Conservation (phyloP, 2,113 vertebrate genomes). For the Nothobranchius kuhntae region DNA sequence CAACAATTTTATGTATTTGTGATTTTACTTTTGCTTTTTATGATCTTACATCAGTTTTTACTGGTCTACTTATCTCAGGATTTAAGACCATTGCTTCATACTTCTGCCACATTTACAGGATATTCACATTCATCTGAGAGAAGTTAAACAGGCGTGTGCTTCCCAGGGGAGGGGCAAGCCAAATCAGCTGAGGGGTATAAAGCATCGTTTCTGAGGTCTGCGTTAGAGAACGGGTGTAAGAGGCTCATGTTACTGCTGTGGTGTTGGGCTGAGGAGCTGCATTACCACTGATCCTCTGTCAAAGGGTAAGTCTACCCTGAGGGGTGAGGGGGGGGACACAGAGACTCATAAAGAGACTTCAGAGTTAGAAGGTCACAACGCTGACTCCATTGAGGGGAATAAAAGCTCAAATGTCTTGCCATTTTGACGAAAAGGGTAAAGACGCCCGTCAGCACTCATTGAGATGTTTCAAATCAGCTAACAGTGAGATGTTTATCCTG, state of each 20-base stretch:
- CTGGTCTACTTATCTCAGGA: too few species aligned
- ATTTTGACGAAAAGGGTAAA: slow-evolving; percentile 74
- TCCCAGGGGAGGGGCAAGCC: background rate
- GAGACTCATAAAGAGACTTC: slow-evolving; percentile 8
- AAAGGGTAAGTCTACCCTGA: slow-evolving; percentile 63
- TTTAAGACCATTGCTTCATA: too few species aligned
- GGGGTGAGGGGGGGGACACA: slow-evolving; percentile 10
- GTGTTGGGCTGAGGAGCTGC: slow-evolving; percentile 58
- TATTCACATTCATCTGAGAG: too few species aligned
- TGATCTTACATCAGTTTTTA: too few species aligned
- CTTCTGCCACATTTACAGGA: too few species aligned
- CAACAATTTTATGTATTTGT: too few species aligned
- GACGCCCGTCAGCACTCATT: slow-evolving; percentile 66
- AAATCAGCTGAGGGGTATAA: background rate
- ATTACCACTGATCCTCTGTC: slow-evolving; percentile 56
- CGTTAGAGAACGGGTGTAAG: slow-evolving; percentile 46
- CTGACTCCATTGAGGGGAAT: slow-evolving; percentile 66
- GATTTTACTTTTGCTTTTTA: too few species aligned
- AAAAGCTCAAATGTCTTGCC: slow-evolving; percentile 75
- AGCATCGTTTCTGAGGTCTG: background rate
- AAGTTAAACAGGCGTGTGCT: background rate
- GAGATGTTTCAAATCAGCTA: slow-evolving; percentile 54
- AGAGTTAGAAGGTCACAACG: slow-evolving; percentile 69
- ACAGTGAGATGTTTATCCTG: slow-evolving; percentile 26
- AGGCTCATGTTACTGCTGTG: slow-evolving; percentile 51